phyloP scores from a whole-genome alignment of 1,140 invertebrate species.

The Drosophila ogumai region DNA sequence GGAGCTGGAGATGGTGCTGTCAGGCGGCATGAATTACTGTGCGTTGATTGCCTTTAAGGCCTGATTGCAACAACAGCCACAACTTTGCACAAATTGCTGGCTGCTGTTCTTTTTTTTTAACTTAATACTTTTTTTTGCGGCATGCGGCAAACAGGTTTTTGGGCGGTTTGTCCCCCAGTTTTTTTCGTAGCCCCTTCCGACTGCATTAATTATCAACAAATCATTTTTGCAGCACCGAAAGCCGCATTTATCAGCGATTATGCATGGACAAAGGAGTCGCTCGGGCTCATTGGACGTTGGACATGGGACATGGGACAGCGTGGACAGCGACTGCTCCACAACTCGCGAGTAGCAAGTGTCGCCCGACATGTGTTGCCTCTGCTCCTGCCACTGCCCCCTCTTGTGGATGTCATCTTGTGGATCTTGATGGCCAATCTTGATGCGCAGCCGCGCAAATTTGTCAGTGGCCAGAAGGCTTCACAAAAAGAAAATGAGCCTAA shows the following conservation, averaged over 20 bases:
- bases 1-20: constrained; percentile 39
- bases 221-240: constrained; percentile 80
- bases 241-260: constrained; percentile 80
- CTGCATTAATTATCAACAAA: constrained; percentile 84
- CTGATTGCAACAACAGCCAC: constrained; percentile 61
- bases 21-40: constrained; percentile 76
- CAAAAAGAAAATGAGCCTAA: not conserved
- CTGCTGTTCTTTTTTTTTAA: constrained; percentile 54
- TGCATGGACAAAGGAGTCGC: constrained; percentile 55
- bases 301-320: constrained; percentile 1
- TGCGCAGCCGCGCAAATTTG: constrained; percentile 44
- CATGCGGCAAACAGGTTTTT: constrained; percentile 63
- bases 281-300: constrained; percentile 26
- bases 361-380: constrained; percentile 67
- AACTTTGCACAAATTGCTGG: constrained; percentile 69
- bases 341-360: constrained; percentile 57
- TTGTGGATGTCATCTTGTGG: constrained; percentile 42
- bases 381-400: not conserved
- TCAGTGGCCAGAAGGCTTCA: constrained; percentile 27
- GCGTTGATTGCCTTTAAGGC: constrained; percentile 81
- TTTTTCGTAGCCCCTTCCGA: constrained; percentile 22
- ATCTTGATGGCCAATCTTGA: constrained; percentile 52
- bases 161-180: constrained; percentile 43
- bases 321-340: constrained; percentile 22
- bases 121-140: constrained; percentile 32